These are phyloP conservation scores for Eretmochelys imbricata DNA, from an alignment of 2,113 vertebrate genomes.

Conservation along the genomic window DNA sequence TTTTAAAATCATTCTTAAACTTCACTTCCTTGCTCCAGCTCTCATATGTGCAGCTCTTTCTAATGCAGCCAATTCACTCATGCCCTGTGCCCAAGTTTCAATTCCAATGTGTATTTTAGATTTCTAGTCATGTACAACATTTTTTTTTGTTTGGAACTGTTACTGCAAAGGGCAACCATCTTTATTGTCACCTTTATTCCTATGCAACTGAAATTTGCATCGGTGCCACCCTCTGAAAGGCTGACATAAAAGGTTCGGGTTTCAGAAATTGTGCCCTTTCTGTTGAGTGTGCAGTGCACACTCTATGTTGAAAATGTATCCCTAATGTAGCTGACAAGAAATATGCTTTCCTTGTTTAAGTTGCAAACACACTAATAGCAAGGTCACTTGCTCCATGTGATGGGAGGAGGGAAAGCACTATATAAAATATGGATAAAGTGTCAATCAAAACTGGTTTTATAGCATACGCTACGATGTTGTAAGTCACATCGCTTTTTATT, in stretches of 20 bases:
- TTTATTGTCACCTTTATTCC: slow-evolving; percentile 27
- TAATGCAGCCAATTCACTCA: neutral
- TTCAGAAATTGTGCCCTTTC: slow-evolving; percentile 32
- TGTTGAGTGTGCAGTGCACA: neutral
- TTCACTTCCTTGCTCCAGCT: neutral
- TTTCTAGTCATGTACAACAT: neutral
- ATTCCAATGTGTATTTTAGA: neutral
- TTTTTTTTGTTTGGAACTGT: slow-evolving; percentile 29
- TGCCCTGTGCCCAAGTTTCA: neutral
- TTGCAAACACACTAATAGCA: slow-evolving; percentile 72
- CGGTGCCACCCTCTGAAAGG: neutral
- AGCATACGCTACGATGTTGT: slow-evolving; percentile 71
- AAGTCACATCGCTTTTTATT: slow-evolving; percentile 76
- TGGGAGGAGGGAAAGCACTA: slow-evolving; percentile 26
- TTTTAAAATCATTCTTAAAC: neutral
- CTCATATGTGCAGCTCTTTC: neutral
- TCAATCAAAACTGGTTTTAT: slow-evolving; percentile 75
- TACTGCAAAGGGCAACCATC: neutral
- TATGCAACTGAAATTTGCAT: slow-evolving; percentile 9
- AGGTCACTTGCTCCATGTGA: slow-evolving; percentile 77
- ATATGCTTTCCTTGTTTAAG: slow-evolving; percentile 60
- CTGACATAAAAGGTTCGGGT: slow-evolving; percentile 5
- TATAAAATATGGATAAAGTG: slow-evolving; percentile 74
- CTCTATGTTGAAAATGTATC: slow-evolving; percentile 44
- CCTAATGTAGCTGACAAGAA: slow-evolving; percentile 68